phyloP scores from a whole-genome alignment of 2,888 invertebrate genomes.

The Cynaeus angustus region DNA sequence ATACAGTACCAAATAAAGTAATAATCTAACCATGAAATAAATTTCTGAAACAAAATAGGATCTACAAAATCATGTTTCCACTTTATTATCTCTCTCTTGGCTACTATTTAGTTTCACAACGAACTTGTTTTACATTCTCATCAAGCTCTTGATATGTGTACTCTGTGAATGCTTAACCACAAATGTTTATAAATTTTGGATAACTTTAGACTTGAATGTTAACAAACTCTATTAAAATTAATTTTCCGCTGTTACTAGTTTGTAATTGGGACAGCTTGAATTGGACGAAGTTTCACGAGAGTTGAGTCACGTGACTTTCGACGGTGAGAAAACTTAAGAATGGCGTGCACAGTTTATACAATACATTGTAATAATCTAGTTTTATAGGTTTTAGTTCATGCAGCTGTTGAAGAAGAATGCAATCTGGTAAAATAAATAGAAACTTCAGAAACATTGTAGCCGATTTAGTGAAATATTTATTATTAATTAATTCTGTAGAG shows the following conservation, averaged over 20 bases:
- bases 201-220: slow-evolving; percentile 31
- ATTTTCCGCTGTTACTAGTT: slow-evolving; percentile 37
- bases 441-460: not conserved
- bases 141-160: slow-evolving; percentile 35
- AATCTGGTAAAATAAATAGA: not conserved
- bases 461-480: too few species aligned
- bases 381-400: not conserved
- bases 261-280: slow-evolving; percentile 31
- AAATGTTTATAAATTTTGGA: slow-evolving; percentile 40
- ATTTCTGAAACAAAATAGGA: too few species aligned
- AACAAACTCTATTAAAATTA: slow-evolving; percentile 41
- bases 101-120: slow-evolving; percentile 30
- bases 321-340: not conserved
- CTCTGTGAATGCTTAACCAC: slow-evolving; percentile 30
- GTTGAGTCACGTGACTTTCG: slow-evolving; percentile 1
- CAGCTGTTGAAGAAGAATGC: not conserved
- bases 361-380: not conserved
- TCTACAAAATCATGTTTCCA: not conserved
- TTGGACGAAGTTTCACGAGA: slow-evolving; percentile 26
- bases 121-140: slow-evolving; percentile 32
- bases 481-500: too few species aligned
- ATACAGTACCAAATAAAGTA: too few species aligned
- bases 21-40: too few species aligned
- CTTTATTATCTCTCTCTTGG: slow-evolving; percentile 25
- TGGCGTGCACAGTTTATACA: not conserved